Evolutionary conservation across 2,113 vertebrate genomes (phyloP), one percentile per base, ranked within the genome.

Genomic region (Gymnogyps californianus): DNA sequence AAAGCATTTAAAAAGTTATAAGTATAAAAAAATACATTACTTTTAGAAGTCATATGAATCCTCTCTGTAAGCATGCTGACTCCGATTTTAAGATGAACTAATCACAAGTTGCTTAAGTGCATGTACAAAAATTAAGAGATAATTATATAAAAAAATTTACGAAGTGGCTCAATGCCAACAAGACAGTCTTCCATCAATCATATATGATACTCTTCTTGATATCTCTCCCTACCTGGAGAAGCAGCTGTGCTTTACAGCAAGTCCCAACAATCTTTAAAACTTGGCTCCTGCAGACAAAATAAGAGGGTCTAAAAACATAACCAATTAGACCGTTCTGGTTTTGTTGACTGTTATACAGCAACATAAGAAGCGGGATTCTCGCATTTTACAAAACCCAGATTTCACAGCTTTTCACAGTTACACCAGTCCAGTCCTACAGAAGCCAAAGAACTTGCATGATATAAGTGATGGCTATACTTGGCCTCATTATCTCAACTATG

Each of bases 181-280:
- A 66, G 46, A 90, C 42, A 72, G 22, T 77, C 87, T 94, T 58
- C 89, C 89, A 94, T 97, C 93, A 95, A 87, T 93, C 93, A 95
- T 40, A 20, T 3, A 46, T 46, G 66, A 94, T 94, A 61, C 15
- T 79, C 20, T 66, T 40, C 64, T 61, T 78, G 83, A 84, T 89
- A 91, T 25, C 22, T 67, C 58, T 91, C 81, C 83, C 89, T 91
- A 72, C 7, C 28, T 74, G 54, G 49, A 85, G 42, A 91, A 93
- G 87, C 94, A 96, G 95, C 95, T 96, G 93, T 57, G 58, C 71
- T 96, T 38, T 47, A 36, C 20, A 96, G 91, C 95, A 96, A 96
- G 93, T 79, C 83, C 54, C 36, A 94, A 93, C 95, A 96, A 32
- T 72, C 75, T 88, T 83, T 69, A 80, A 90, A 93, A 83, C 28